phyloP scores from a whole-genome alignment of 2,888 invertebrate species.

The Resseliella maxima region DNA sequence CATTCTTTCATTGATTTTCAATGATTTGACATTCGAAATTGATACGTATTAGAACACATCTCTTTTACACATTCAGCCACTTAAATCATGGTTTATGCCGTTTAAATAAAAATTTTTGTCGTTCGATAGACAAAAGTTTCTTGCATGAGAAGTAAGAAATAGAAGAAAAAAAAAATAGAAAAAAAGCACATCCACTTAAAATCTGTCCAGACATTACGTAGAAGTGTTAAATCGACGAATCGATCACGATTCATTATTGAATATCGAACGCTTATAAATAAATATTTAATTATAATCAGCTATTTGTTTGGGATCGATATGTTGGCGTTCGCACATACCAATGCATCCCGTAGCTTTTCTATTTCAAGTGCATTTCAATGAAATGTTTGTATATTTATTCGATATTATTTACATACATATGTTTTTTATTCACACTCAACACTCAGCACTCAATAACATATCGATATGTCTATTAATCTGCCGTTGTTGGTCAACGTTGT shows the following conservation, averaged over 20 bases:
- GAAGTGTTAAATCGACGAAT: constrained; percentile 24
- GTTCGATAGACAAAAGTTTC: not conserved
- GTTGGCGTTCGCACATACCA: not conserved
- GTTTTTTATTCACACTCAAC: constrained; percentile 33
- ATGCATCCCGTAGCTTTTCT: not conserved
- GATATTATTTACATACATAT: constrained; percentile 33
- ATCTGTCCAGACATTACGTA: constrained; percentile 9
- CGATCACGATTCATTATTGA: constrained; percentile 39
- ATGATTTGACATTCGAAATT: not conserved
- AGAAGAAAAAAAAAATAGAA: not conserved
- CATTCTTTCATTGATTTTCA: too few relatives aligned
- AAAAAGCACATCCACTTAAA: not conserved
- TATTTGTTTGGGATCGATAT: constrained; percentile 46
- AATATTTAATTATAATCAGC: constrained; percentile 41
- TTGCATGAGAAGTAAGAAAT: not conserved
- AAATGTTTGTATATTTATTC: constrained; percentile 30
- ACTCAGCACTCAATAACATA: constrained; percentile 37
- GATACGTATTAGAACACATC: constrained; percentile 15
- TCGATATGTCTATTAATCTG: constrained; percentile 18
- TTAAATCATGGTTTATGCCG: not conserved
- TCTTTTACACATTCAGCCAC: not conserved
- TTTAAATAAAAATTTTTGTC: not conserved
- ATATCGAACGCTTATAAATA: constrained; percentile 31
- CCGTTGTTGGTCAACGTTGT: constrained; percentile 24
- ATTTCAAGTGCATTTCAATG: constrained; percentile 9